A percentile compares a stretch with the other conserved stretches of the same genome.
phyloP scores from a whole-genome alignment of 2,888 invertebrate species.

The Andrena flavipes region DNA sequence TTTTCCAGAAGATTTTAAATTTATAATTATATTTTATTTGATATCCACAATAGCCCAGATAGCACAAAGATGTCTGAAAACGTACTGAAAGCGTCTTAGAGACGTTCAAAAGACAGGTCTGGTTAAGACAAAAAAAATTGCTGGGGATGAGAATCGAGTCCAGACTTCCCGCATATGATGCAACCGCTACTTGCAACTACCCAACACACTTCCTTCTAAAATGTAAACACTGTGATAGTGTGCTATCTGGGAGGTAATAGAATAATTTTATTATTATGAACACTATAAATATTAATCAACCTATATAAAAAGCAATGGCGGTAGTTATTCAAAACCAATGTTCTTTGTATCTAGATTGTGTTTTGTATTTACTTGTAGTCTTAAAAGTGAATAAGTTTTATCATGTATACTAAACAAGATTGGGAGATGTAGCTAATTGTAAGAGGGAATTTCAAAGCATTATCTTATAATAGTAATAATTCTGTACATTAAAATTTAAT shows the following conservation, averaged over 20 bases:
- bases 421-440: slow-evolving; percentile 15
- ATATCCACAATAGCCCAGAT: background rate
- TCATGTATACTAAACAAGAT: background rate
- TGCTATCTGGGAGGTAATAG: background rate
- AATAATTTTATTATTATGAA: slow-evolving; percentile 9
- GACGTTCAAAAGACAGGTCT: too few relatives aligned
- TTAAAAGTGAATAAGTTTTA: slow-evolving; percentile 25
- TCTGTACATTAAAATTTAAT: slow-evolving; percentile 26
- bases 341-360: slow-evolving; percentile 31
- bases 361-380: slow-evolving; percentile 38
- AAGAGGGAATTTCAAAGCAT: slow-evolving; percentile 56
- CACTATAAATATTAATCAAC: slow-evolving; percentile 15
- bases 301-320: slow-evolving; percentile 25
- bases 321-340: slow-evolving; percentile 19
- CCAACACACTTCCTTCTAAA: too few relatives aligned
- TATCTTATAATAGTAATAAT: slow-evolving; percentile 45
- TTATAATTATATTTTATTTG: too few relatives aligned
- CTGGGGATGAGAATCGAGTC: too few relatives aligned
- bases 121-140: too few relatives aligned
- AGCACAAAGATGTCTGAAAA: too few relatives aligned
- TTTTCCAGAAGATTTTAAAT: too few relatives aligned
- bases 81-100: too few relatives aligned
- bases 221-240: too few relatives aligned
- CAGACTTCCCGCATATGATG: too few relatives aligned
- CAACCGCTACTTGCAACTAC: too few relatives aligned